Base-by-base conservation (phyloP, 2,113 vertebrate genomes). In the Stegostoma tigrinum region DNA sequence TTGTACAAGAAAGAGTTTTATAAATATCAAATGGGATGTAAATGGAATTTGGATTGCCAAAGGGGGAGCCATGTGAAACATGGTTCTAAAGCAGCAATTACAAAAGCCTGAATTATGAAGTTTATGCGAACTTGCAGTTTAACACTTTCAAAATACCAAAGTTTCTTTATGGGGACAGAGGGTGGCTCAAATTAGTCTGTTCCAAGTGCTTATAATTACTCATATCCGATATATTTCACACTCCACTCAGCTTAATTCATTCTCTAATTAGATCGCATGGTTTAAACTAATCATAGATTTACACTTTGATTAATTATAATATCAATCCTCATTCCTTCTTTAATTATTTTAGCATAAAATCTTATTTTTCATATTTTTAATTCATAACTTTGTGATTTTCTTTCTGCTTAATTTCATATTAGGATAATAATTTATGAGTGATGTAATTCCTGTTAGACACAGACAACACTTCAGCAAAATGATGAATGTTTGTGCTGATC, bases 331-430 rank as follows among this genome's bases (percentile, higher is more conserved):
- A 90, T 90, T 90, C 15, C 87, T 52, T 61, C 24, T 61, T 61
- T 90, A 90, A 61, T 90, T 90, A 90, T 27, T 90, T 61, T 61
- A 14, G 52, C 52, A 61, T 6, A 90, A 61, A 90, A 90, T 90
- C 87, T 24, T 61, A 61, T 61, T 90, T 90, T 24, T 90, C 2
- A 27, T 90, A 61, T 34, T 90, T 90, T 34, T 90, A 61, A 90
- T 61, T 90, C 87, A 90, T 23, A n/a, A 52, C 87, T 90, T 90
- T 90, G 87, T 61, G 48, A 90, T 90, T 90, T 90, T 90, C 87
- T 90, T 17, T 34, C 87, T 90, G 27, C 55, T 90, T 90, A 55
- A 89, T 61, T 90, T 61, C 15, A 8, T 90, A 61, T 15, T 27
- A 34, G 34, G 55, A 90, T 61, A 90, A 90, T 90, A 14, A 61